Evolutionary conservation across 2,797 vertebrate species (phyloP), one percentile per base, ranked within the genome.

Genomic region (Trachops cirrhosus): DNA sequence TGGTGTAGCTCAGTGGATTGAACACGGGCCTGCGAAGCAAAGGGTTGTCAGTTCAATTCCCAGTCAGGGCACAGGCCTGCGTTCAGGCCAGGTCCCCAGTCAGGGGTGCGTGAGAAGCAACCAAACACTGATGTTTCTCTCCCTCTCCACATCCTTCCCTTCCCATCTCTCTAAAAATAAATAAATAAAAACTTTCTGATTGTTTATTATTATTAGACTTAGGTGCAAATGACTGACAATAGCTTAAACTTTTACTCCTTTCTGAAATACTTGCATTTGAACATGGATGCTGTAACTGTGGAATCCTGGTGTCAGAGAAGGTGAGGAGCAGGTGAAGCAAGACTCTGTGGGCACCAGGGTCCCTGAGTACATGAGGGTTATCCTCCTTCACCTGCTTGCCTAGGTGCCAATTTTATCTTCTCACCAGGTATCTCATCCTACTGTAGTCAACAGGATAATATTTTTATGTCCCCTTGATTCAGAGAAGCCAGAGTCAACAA

Each of bases 221-320:
- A 19, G 32, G 12, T 26, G 10, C 41, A 74, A 89, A 87, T 85
- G 52, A 59, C 39, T 90, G 83, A 52, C 41, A 48, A 21, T 44
- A 64, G 12, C 16, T 91, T 80, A 37, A 62, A 57, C 26, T 41
- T 59, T 71, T 37, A 57, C 9, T 29, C 18, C 59, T 89, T 93
- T n/a, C n/a, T 50, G 62, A 93, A 94, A 79, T 32, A 18, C 9
- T 39, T 77, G 18, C n/a, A 37, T 62, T 44, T 86, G 52, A 68
- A 39, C 54, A n/a, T 34, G 1, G 2, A 3, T 34, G 12, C 39
- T 52, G 0, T 41, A 18, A 26, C 6, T 54, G 4, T 59, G 59
- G 73, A 34, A 19, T 39, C 52, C 29, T 26, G 44, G 37, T 41
- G 37, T 79, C 29, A 52, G 1, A 34, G 64, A 26, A 54, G 52